These are phyloP conservation scores for Vidua macroura DNA, from an alignment of 2,113 vertebrate genomes.

Conservation along the genomic window DNA sequence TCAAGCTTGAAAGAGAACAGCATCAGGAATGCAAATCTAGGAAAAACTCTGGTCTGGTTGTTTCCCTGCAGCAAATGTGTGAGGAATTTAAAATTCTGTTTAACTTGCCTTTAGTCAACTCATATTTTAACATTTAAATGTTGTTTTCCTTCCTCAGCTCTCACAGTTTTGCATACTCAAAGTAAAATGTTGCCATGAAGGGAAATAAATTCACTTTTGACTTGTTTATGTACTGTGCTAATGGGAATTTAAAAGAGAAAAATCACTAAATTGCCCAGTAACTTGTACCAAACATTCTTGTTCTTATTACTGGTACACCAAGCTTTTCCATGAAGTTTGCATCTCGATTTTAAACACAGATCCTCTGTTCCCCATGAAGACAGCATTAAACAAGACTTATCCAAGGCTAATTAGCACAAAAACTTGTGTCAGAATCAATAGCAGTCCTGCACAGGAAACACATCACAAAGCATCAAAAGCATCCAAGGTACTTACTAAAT, in stretches of 20 bases:
- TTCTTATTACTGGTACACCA: background rate
- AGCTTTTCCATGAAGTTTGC: background rate
- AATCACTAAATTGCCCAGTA: background rate
- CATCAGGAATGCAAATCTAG: background rate
- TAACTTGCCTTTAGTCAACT: background rate
- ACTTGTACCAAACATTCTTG: background rate
- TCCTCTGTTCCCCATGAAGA: background rate
- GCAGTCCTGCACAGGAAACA: background rate
- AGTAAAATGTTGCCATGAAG: background rate
- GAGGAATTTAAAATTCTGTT: background rate
- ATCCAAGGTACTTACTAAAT: conserved; percentile 91
- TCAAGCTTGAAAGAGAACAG: background rate
- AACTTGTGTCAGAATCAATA: background rate
- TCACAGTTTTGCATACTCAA: background rate
- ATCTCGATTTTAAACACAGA: background rate
- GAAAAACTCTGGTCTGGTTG: background rate
- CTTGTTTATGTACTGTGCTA: background rate
- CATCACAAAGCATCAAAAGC: background rate
- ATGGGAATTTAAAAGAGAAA: background rate
- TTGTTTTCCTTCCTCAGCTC: background rate
- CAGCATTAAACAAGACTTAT: background rate
- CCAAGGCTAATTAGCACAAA: background rate
- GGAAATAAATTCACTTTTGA: background rate
- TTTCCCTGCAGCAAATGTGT: background rate
- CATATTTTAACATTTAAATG: background rate